These are phyloP conservation scores for Limnephilus auricula DNA, from an alignment of 2,888 invertebrate genomes.

Conservation along the genomic window DNA sequence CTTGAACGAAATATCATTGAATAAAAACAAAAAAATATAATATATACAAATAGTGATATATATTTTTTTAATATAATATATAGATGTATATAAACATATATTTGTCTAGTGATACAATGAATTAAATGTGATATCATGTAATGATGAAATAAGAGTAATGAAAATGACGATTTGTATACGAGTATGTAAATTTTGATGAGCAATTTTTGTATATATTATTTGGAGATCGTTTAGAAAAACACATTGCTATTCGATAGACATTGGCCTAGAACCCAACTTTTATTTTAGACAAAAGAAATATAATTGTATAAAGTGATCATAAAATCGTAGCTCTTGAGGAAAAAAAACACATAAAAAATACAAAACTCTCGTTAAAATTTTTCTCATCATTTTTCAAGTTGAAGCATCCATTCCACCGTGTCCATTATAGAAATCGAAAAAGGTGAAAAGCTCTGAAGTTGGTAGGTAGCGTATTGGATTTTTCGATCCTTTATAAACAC, in stretches of 20 bases:
- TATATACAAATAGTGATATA: no score
- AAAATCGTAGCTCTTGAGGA: background rate
- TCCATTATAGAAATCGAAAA: constrained; percentile 25
- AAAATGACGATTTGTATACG: background rate
- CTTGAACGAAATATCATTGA: no score
- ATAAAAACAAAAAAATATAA: no score
- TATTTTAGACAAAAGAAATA: background rate
- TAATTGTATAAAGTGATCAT: background rate
- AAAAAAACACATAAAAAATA: background rate
- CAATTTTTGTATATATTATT: background rate
- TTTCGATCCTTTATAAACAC: constrained; percentile 22
- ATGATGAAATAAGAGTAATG: background rate
- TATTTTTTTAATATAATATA: no score
- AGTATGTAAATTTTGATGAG: background rate
- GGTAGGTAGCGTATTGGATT: constrained; percentile 10
- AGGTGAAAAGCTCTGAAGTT: constrained; percentile 19
- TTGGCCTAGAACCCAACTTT: background rate
- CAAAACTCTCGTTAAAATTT: background rate
- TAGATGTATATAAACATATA: no score
- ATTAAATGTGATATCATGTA: no score
- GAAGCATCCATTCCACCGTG: constrained; percentile 8
- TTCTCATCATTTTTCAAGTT: constrained; percentile 22
- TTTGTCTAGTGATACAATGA: no score
- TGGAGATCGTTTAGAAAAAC: background rate
- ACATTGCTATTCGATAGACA: background rate